Evolutionary conservation across 2,113 vertebrate genomes (phyloP), one percentile per base, ranked within the genome.

Genomic region (Corythoichthys intestinalis): DNA sequence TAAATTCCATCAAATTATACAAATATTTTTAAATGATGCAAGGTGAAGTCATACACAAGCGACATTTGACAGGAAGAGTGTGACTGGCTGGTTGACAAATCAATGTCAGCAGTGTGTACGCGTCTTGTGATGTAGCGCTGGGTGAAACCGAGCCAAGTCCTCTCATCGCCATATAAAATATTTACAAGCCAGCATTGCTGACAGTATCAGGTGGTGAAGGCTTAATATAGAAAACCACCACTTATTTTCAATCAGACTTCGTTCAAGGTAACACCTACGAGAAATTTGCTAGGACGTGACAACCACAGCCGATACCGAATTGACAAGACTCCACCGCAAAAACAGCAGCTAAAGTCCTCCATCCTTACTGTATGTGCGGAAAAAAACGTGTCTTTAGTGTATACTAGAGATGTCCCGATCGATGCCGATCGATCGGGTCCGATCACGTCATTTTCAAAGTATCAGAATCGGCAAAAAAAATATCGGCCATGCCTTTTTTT

Each of bases 211-310:
- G 87, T 94, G 92, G 88, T 95, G 93, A 93, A 89, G 73, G 78
- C 91, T 94, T 95, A 94, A 95, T 95, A 94, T 93, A 96, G 94
- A 92, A 90, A 90, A 87, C 91, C 88, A 86, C 89, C 92, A 86
- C 81, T 89, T 83, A 91, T 91, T 94, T 86, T 82, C 86, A 85
- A 84, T 90, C 88, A 85, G 84, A 79, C 82, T 83, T 74, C 73
- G 85, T 88, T 89, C 88, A 91, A 83, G 77, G 86, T 81, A 79
- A 89, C 79, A 82, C 85, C 80, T 68, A 81, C 57, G 41, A 78
- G 68, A 75, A 74, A 65, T 67, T 68, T 66, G 76, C 77, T 53
- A 54, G 71, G 72, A 76, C 74, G 70, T 64, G 5, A 63, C 34
- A 37, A 75, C 48, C n/a, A 2, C 41, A 72, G 50, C 59, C 47